phyloP scores from a whole-genome alignment of 2,888 invertebrate genomes.

The Macrosiphum euphorbiae region DNA sequence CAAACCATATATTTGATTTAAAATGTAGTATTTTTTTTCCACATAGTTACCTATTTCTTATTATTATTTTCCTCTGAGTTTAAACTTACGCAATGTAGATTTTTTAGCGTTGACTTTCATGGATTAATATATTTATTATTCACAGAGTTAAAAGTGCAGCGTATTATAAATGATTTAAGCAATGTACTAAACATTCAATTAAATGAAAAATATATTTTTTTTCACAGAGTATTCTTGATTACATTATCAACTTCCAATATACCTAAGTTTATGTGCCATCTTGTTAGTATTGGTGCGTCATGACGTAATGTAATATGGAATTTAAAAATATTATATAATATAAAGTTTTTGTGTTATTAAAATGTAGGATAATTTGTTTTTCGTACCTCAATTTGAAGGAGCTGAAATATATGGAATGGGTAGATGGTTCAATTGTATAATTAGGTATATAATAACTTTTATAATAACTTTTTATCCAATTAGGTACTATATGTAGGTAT shows the following conservation, averaged over 20 bases:
- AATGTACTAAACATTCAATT: not conserved
- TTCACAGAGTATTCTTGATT: not conserved
- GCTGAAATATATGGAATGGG: not conserved
- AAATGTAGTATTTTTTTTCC: not conserved
- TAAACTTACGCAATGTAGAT: not conserved
- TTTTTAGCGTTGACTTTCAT: not conserved
- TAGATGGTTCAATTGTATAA: not conserved
- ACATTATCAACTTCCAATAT: not conserved
- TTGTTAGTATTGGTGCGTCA: not conserved
- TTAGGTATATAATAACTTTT: not conserved
- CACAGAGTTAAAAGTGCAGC: not conserved
- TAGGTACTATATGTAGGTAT: no score
- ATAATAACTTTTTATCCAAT: no score
- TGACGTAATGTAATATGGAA: not conserved
- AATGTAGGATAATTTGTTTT: not conserved
- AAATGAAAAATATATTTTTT: not conserved
- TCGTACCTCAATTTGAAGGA: not conserved
- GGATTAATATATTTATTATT: not conserved
- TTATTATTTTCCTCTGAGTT: not conserved
- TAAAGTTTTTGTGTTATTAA: not conserved
- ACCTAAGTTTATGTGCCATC: not conserved
- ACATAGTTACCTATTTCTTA: not conserved
- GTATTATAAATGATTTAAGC: not conserved
- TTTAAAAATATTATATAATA: not conserved
- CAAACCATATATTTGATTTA: not conserved